Base-by-base conservation (phyloP, 2,888 invertebrate genomes). In the Acronicta alni region DNA sequence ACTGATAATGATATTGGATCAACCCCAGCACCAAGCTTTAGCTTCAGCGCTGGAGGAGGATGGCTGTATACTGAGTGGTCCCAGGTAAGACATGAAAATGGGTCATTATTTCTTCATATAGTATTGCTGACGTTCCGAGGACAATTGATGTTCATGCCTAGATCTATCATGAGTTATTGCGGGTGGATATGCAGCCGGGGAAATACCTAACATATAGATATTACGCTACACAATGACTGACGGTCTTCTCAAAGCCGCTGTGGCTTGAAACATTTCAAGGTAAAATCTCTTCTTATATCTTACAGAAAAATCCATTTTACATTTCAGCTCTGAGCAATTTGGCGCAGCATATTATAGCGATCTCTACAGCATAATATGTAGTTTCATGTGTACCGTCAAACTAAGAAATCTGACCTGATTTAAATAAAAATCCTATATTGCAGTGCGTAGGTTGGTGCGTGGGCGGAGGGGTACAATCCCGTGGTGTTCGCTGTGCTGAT, bases 391-490 rank as follows among this genome's bases (percentile, higher is more conserved):
- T 35, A 35, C 35, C n/a, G n/a, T 35, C n/a, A n/a, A 35, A 1
- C 35, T 35, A 35, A 35, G n/a, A n/a, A 35, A n/a, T 35, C 35
- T 35, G 20, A 9, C 6, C 41, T 37, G n/a, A 52, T 68, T 53
- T 53, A 38, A 38, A 67, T 65, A 48, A 56, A 45, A 44, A 8
- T 41, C 10, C 15, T 46, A 6, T 51, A 46, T 71, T 62, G 3
- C 86, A 96, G 95, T 98, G 98, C 81, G 97, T 97, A 6, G 96
- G 96, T 51, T 95, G 96, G 80, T 98, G 98, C 80, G 87, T 93
- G 1, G 97, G 97, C 0, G 96, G 95, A 1, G 98, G 98, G 2
- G 94, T 96, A 1, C 97, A 97, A 84, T 96, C 96, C 23, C 95
- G 98, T 32, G 95, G 96, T 48, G 96, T 97, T 2, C 94, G 96